phyloP scores from a whole-genome alignment of 1,140 invertebrate species.

The Bombus sibiricus region DNA sequence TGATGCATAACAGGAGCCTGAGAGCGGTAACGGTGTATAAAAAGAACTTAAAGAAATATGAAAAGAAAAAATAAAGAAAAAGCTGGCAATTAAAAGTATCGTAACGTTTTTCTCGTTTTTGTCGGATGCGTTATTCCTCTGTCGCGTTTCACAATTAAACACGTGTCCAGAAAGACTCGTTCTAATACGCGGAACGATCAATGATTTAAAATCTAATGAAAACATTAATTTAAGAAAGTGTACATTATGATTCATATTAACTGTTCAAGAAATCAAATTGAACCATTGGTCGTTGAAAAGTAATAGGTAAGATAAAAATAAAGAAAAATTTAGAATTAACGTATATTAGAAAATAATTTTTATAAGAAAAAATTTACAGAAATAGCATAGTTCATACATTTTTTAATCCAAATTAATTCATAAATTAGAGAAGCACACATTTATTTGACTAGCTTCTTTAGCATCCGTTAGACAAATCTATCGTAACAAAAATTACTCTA shows the following conservation, averaged over 20 bases:
- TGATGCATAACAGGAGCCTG: neutral
- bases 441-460: no score
- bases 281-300: no score
- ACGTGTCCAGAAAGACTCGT: no score
- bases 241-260: no score
- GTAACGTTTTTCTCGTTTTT: neutral
- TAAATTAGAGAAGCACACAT: no score
- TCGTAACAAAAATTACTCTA: neutral
- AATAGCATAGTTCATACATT: no score
- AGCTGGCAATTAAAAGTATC: constrained; percentile 17
- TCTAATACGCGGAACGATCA: neutral
- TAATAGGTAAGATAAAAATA: no score
- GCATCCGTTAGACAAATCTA: neutral
- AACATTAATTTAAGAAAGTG: no score
- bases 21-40: neutral
- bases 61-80: neutral
- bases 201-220: no score
- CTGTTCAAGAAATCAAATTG: no score
- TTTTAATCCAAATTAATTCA: no score
- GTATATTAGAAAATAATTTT: neutral
- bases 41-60: neutral
- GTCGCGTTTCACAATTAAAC: neutral
- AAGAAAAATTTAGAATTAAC: neutral
- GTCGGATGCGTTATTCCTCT: neutral
- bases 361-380: neutral